Evolutionary conservation across 2,888 invertebrate species (phyloP).

Genomic region (Drosophila anomalata): DNA sequence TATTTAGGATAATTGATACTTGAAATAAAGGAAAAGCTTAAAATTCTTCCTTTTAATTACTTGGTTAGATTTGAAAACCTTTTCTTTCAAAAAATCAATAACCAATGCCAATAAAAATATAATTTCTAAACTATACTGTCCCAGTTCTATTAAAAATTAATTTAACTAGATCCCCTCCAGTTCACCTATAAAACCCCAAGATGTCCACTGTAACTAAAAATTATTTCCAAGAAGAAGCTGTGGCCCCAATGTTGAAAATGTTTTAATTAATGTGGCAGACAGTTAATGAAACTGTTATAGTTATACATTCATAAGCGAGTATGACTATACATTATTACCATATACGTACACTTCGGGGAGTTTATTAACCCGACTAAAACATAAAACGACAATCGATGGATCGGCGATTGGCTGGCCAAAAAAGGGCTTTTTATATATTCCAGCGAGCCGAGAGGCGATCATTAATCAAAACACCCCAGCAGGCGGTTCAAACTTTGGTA

Average conservation of each 20-base stretch:
- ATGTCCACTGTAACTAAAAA: slow-evolving; percentile 44
- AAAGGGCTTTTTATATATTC: slow-evolving; percentile 58
- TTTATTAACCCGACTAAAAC: slow-evolving; percentile 70
- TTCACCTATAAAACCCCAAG: not conserved
- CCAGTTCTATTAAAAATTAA: no score
- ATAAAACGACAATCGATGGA: slow-evolving; percentile 37
- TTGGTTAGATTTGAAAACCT: no score
- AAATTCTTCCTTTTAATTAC: not conserved
- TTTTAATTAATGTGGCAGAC: slow-evolving; percentile 73
- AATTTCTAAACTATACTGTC: no score
- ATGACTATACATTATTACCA: slow-evolving; percentile 60
- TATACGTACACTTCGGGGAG: slow-evolving; percentile 59
- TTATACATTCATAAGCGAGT: slow-evolving; percentile 49
- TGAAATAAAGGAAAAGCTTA: not conserved
- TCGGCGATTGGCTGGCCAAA: slow-evolving; percentile 49
- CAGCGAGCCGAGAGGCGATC: slow-evolving; percentile 52
- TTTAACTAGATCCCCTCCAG: no score
- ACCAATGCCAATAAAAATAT: no score
- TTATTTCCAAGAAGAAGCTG: slow-evolving; percentile 31
- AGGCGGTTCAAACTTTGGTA: slow-evolving; percentile 71
- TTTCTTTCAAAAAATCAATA: no score
- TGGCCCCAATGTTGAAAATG: slow-evolving; percentile 56
- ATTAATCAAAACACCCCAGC: slow-evolving; percentile 76
- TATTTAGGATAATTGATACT: not conserved
- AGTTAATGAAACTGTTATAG: slow-evolving; percentile 78